Evolutionary conservation across 2,113 vertebrate genomes (phyloP), one percentile per base, ranked within the genome.

Genomic region (Abramis brama): DNA sequence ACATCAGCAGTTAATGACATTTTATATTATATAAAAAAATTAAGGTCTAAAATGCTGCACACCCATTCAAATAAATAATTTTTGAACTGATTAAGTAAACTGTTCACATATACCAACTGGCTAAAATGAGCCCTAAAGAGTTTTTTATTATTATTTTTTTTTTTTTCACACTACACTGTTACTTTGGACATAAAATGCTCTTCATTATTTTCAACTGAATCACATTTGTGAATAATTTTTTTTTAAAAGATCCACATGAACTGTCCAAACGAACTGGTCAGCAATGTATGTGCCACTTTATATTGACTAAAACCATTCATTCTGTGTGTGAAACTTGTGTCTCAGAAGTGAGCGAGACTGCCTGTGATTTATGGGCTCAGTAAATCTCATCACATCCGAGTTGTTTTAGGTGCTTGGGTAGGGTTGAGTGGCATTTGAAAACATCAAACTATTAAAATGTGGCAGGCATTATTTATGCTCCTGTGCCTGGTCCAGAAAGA

Each of bases 401-500:
- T 70, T 80, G 84, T 79, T 85, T 79, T 79, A 43, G 84, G 45
- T 43, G 76, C 60, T 50, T 68, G 43, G 59, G 59, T 33, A 79
- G 71, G 57, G 36, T 66, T 75, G 57, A 76, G 66, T 73, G 81
- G 50, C 81, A 83, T 84, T 73, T 86, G 84, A 76, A 66, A 73
- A 76, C 87, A 88, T 82, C 87, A 82, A 55, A 62, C 80, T 84
- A 74, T 86, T 75, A 79, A 70, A 43, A 82, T n/a, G 60, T 74
- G 62, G 80, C 79, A 45, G 83, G 43, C 21, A 68, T 88, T 76
- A 6, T 47, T 39, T 59, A 25, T 83, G 79, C 80, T 82, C 85
- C 82, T 84, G 87, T 90, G 91, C 86, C 88, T 13, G 71, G 82
- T 91, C 89, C 93, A 93, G 91, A 93, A 91, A 91, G 74, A 73